These are phyloP conservation scores for Drosophila monieri DNA, from an alignment of 2,888 invertebrate genomes.

Conservation along the genomic window DNA sequence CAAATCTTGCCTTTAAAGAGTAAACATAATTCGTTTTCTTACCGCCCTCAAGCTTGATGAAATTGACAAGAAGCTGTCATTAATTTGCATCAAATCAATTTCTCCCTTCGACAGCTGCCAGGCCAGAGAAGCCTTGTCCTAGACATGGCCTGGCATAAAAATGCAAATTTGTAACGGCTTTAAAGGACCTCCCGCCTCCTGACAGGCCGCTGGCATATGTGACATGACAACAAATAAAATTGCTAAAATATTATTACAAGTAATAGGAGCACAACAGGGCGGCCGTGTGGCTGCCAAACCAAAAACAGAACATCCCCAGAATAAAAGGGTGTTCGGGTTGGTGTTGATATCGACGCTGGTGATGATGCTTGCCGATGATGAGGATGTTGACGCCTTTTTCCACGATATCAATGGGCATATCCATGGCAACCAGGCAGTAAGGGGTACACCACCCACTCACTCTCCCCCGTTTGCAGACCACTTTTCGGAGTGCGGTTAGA, in stretches of 20 bases:
- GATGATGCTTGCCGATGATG: conserved; percentile 37
- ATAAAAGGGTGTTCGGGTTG: conserved; percentile 52
- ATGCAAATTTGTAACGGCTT: conserved; percentile 68
- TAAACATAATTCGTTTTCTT: conserved; percentile 9
- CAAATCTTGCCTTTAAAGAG: conserved; percentile 3
- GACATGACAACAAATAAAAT: conserved; percentile 72
- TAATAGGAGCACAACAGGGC: conserved; percentile 58
- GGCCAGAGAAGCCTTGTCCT: conserved; percentile 27
- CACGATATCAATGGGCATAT: conserved; percentile 74
- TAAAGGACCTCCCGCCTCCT: conserved; percentile 33
- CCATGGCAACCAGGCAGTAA: conserved; percentile 49
- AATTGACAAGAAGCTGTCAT: conserved; percentile 77
- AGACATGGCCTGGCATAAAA: conserved; percentile 62
- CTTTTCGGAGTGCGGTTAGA: conserved; percentile 55
- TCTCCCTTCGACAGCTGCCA: conserved; percentile 65
- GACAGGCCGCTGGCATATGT: conserved; percentile 65
- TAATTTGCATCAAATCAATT: conserved; percentile 79
- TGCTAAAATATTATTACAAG: conserved; percentile 77
- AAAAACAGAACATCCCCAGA: conserved; percentile 38
- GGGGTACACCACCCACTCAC: conserved; percentile 7
- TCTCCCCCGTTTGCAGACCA: conserved; percentile 11
- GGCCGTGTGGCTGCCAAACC: neutral
- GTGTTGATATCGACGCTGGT: conserved; percentile 67
- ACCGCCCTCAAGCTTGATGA: conserved; percentile 29
- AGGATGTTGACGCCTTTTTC: conserved; percentile 43